Evolutionary conservation across 2,888 invertebrate species (phyloP), one percentile per base, ranked within the genome.

Genomic region (Gymnosoma rotundatum): DNA sequence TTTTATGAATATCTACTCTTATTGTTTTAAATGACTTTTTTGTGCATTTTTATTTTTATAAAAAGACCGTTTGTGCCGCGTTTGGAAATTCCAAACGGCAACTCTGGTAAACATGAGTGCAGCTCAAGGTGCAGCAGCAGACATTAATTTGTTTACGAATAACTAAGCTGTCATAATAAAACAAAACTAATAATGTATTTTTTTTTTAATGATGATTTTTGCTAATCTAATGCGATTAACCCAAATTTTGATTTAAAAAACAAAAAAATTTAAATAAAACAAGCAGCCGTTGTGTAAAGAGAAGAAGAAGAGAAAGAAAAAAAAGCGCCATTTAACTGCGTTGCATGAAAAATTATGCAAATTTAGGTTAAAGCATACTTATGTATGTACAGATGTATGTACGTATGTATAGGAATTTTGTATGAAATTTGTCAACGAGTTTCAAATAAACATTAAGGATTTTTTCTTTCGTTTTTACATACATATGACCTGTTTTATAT

Each of bases 311-410:
- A 18, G n/a, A 6, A 18, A 3, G 9, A 20, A 52, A 6, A 52
- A 18, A n/a, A n/a, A 52, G 2, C 7, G 2, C 7, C 50, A 36
- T 54, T 52, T 54, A 56, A 70, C 52, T 36, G 21, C 61, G 61
- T 66, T 70, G 56, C 12, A 38, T 69, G 18, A 18, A 10, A 14
- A 18, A 18, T 60, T 70, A 78, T 75, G 66, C 54, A 83, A 79
- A 79, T 61, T 70, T 79, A 79, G 78, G 70, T 83, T 83, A 78
- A 74, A 69, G 32, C 73, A 73, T 18, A 52, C 69, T 5, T 2
- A 8, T 8, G 8, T 32, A 8, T 8, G 8, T 32, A 32, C 25
- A 32, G 2, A 32, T 8, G 8, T 32, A 6, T 32, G 32, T 32
- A 32, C 6, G 32, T 32, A 32, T 32, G 32, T 7, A 5, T 32